Conservation (phyloP, 2,797 vertebrate genomes). For the Nyctibius grandis region DNA sequence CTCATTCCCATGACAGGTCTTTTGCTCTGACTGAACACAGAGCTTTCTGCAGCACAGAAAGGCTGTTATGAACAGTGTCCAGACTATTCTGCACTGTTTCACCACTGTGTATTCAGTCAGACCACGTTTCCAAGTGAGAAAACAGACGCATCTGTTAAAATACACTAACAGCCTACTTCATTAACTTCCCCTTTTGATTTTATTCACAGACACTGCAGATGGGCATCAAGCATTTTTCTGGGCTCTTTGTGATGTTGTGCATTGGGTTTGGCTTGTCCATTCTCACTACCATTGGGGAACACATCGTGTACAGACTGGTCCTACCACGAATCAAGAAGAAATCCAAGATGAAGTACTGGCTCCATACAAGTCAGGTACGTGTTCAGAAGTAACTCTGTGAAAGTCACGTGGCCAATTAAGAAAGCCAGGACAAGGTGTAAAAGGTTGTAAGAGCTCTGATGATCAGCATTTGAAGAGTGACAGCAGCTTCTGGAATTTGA, state of each 20-base stretch:
- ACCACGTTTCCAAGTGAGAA: background rate
- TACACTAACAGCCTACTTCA: background rate
- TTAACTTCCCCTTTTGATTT: background rate
- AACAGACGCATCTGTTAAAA: background rate
- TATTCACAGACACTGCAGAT: conserved; percentile 90
- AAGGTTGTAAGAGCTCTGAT: background rate
- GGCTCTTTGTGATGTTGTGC: conserved; percentile 96
- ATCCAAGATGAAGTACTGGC: conserved; percentile 92
- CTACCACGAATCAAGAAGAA: conserved; percentile 90
- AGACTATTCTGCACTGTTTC: background rate
- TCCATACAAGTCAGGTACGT: conserved; percentile 96
- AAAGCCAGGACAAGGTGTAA: background rate
- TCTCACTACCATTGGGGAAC: conserved; percentile 92
- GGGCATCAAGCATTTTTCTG: conserved; percentile 98
- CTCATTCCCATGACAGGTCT: background rate
- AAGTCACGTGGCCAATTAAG: background rate
- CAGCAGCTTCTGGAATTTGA: background rate
- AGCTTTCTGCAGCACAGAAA: background rate
- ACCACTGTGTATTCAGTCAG: background rate
- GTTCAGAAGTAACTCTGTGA: background rate
- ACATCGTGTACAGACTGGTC: conserved; percentile 89
- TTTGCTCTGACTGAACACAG: background rate
- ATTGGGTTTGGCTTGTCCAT: conserved; percentile 91
- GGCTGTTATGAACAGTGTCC: background rate
- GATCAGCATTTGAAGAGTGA: background rate